phyloP scores from a whole-genome alignment of 1,140 invertebrate genomes.

The Ruditapes philippinarum region DNA sequence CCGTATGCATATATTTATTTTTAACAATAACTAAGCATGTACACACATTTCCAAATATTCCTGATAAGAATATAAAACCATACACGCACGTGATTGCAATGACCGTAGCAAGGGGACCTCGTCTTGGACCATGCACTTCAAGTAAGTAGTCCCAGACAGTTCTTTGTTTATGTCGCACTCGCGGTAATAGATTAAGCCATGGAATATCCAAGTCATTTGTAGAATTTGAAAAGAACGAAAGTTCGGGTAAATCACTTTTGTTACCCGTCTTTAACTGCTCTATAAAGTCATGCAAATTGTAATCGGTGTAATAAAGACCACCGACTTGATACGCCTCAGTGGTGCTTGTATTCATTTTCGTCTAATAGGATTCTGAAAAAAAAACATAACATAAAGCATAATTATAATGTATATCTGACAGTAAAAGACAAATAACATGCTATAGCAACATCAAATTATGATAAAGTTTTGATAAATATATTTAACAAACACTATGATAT shows the following conservation, averaged over 20 bases:
- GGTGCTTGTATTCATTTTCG: conserved; percentile 19
- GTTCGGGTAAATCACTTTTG: not conserved
- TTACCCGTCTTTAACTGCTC: not conserved
- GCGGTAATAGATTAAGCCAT: conserved; percentile 1
- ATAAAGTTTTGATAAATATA: too few species aligned
- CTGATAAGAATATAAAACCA: conserved; percentile 80
- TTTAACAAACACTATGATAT: too few species aligned
- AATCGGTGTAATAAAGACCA: not conserved
- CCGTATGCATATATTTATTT: conserved; percentile 88
- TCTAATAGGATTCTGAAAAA: too few species aligned
- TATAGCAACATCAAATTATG: too few species aligned
- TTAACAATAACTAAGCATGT: conserved; percentile 83
- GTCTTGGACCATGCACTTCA: conserved; percentile 66
- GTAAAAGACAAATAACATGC: too few species aligned
- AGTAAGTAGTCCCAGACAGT: conserved; percentile 71
- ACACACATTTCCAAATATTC: conserved; percentile 83
- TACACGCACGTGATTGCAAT: conserved; percentile 81
- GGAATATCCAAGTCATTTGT: not conserved
- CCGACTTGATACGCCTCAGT: not conserved
- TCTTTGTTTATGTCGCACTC: not conserved
- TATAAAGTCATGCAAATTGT: not conserved
- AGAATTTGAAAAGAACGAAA: not conserved
- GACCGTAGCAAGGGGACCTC: conserved; percentile 68
- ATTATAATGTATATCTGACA: too few species aligned
- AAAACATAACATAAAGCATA: too few species aligned